Base-by-base conservation (phyloP, 2,797 vertebrate species). In the Salarias fasciatus region DNA sequence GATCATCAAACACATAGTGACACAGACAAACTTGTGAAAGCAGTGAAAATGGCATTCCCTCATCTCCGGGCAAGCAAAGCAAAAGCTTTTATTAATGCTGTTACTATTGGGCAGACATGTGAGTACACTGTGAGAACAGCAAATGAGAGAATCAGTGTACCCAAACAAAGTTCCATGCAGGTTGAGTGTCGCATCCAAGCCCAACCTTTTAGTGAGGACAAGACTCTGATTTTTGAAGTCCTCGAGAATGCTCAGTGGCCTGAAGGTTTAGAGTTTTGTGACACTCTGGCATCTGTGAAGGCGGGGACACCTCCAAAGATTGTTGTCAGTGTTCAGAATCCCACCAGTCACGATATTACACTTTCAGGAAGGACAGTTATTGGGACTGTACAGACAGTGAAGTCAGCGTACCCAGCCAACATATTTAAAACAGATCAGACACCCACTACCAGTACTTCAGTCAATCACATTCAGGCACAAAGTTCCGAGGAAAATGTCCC, bases 181-280 rank as follows among this genome's bases (percentile, higher is more conserved):
- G 13, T 73, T 3, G 7, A 63, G 3, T 73, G 65, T 37, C 5
- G 7, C 4, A 33, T 72, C 0, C 50, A 65, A n/a, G 14, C 9
- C 1, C 8, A 0, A 6, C 30, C 35, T 3, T 42, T 56, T 1
- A 52, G 18, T 5, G 53, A 75, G 8, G 75, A 68, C 7, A 55
- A 11, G 1, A 54, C 13, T 5, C 11, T 72, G 9, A 18, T 68
- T 9, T 77, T 72, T 41, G 40, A 72, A 8, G 51, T 61, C 13
- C 14, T 49, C 40, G 47, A 53, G 10, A 72, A 72, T 4, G 74
- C 37, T 0, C 57, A 72, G 11, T 72, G 71, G 61, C 45, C 74
- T 2, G 68, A 75, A 2, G 68, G 55, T 3, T 35, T 71, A 0
- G 50, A 75, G 5, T 58, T 75, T 2, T 60, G 5, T 10, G 51